phyloP scores from a whole-genome alignment of 2,113 vertebrate genomes.

The Coptodon rendalli region DNA sequence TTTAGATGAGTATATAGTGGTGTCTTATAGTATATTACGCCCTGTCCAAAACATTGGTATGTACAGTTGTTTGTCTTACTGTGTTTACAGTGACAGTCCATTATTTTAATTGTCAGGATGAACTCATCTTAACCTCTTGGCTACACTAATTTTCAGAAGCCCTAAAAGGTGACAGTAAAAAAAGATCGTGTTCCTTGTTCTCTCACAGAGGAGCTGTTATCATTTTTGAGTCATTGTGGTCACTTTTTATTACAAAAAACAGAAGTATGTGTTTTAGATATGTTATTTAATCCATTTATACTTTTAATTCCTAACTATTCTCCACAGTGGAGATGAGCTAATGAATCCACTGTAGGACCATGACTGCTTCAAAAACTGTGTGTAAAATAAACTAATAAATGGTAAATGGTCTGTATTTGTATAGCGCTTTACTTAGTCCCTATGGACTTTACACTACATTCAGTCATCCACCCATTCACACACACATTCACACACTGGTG shows the following conservation, averaged over 20 bases:
- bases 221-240: fast-evolving
- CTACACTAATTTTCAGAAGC: neutral
- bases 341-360: neutral
- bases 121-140: neutral
- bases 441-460: too few species aligned
- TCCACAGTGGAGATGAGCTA: neutral
- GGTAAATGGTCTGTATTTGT: too few species aligned
- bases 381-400: neutral
- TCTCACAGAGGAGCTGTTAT: neutral
- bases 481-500: too few species aligned
- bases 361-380: neutral
- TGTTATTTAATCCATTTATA: neutral
- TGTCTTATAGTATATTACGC: neutral
- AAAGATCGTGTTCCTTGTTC: neutral
- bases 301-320: neutral
- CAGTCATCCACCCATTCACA: too few species aligned
- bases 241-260: neutral
- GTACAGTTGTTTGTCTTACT: fast-evolving
- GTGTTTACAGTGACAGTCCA: neutral
- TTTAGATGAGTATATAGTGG: neutral
- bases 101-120: neutral
- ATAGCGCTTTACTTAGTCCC: too few species aligned
- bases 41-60: neutral
- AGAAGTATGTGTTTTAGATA: neutral
- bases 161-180: neutral